phyloP scores from a whole-genome alignment of 1,140 invertebrate genomes.

The Xylocopa sonorina region DNA sequence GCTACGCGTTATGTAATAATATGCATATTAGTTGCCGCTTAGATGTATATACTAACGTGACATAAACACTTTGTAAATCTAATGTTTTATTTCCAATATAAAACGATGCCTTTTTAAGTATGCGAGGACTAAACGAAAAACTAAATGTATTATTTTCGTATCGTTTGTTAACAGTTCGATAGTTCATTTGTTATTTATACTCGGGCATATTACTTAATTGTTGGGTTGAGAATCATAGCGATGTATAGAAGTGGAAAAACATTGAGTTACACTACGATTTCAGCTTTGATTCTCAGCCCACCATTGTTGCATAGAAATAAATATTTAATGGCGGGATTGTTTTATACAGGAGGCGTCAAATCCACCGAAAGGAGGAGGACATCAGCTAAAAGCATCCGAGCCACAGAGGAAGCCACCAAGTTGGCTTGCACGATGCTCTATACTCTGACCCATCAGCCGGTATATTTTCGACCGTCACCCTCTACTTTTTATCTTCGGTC shows the following conservation, averaged over 20 bases:
- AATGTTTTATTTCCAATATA: background rate
- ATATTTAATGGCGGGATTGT: constrained; percentile 38
- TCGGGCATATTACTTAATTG: background rate
- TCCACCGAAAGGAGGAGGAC: constrained; percentile 87
- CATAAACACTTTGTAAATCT: background rate
- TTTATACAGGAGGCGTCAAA: constrained; percentile 89
- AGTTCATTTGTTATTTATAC: background rate
- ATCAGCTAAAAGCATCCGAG: constrained; percentile 87
- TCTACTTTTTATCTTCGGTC: constrained; percentile 44
- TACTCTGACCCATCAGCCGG: constrained; percentile 86
- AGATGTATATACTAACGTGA: background rate
- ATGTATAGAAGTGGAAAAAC: no score
- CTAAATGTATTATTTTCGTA: no score
- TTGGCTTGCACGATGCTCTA: constrained; percentile 88
- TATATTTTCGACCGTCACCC: constrained; percentile 58
- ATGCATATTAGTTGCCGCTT: background rate
- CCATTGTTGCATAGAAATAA: background rate
- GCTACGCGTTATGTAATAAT: constrained; percentile 1
- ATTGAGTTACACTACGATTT: no score
- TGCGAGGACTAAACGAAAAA: no score
- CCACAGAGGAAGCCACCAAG: constrained; percentile 88
- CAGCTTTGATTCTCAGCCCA: no score
- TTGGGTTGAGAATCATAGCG: background rate
- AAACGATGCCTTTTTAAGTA: background rate
- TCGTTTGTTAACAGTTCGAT: no score